phyloP scores from a whole-genome alignment of 2,888 invertebrate genomes.

The Drosophila kambysellisi region DNA sequence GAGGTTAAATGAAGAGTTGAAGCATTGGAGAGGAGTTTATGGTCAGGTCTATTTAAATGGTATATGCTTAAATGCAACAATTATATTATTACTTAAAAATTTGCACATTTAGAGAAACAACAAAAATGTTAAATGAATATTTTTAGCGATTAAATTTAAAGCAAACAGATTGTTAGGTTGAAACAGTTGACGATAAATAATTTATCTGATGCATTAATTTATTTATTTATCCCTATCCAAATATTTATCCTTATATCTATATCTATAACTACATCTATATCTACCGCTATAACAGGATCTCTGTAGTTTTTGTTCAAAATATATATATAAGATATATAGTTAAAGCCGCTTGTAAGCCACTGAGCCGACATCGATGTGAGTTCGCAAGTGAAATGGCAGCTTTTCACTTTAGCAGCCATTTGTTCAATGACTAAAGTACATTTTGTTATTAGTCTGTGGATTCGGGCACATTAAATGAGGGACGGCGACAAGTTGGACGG shows the following conservation, averaged over 20 bases:
- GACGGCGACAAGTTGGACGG: constrained; percentile 63
- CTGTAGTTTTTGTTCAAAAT: neutral
- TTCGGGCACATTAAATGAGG: constrained; percentile 60
- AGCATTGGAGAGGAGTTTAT: neutral
- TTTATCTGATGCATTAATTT: too few species aligned
- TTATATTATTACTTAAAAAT: neutral
- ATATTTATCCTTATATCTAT: neutral
- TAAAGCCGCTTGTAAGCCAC: constrained; percentile 13
- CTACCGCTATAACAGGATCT: neutral
- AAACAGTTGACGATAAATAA: too few species aligned
- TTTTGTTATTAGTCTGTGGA: constrained; percentile 33
- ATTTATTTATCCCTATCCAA: too few species aligned
- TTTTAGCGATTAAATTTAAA: neutral
- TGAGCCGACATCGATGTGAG: constrained; percentile 1
- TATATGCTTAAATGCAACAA: neutral
- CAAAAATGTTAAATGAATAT: neutral
- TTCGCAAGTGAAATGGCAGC: constrained; percentile 1
- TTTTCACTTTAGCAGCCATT: constrained; percentile 11
- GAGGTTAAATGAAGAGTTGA: neutral
- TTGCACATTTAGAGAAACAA: neutral
- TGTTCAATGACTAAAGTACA: constrained; percentile 25
- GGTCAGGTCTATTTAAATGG: neutral
- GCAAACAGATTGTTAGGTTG: neutral
- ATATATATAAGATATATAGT: neutral
- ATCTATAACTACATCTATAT: neutral